Evolutionary conservation across 37 sponge, comb jelly and placozoan species (phyloP), one percentile per base, ranked within the genome.

Genomic region (Trichoplax adhaerens): DNA sequence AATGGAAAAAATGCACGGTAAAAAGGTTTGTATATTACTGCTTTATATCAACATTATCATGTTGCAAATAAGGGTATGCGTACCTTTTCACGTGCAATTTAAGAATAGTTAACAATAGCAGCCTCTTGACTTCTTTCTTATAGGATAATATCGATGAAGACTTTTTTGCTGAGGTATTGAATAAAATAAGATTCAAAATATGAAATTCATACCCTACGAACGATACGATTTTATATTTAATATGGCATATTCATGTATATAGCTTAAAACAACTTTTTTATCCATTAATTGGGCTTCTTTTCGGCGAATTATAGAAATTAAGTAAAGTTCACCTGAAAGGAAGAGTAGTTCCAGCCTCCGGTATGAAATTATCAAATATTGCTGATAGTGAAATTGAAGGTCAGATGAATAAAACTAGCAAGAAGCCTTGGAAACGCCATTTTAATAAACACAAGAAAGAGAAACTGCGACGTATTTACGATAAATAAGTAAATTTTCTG

Each of bases 361-460:
- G 29, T 29, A 29, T 29, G 29, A 29, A 29, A 29, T 29, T 29
- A 29, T 29, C 29, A 29, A 29, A 29, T 29, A 29, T 29, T 29
- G 29, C 29, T 29, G 29, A 29, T 70, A 55, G 2, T 48, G 53
- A 74, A 10, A 77, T 70, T 50, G 29, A 73, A 73, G 71, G 71
- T 55, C 48, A 54, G 54, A 61, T 55, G 4, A 57, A 3, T 29
- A 29, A 29, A 29, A 29, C 29, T 29, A 29, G 29, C 29, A 80
- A 71, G 0, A 91, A 93, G 52, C 94, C 94, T 0, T 93, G 94
- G 94, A 88, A 81, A 78, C 85, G 86, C 58, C 94, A 93, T 71
- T 62, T 82, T 75, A 93, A 93, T 66, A 62, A 61, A 48, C 67
- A 85, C 65, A 93, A 78, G 74, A 88, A 86, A 65, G 89, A 88